Base-by-base conservation (phyloP, 2,888 invertebrate species). In the Oegoconia quadripuncta region DNA sequence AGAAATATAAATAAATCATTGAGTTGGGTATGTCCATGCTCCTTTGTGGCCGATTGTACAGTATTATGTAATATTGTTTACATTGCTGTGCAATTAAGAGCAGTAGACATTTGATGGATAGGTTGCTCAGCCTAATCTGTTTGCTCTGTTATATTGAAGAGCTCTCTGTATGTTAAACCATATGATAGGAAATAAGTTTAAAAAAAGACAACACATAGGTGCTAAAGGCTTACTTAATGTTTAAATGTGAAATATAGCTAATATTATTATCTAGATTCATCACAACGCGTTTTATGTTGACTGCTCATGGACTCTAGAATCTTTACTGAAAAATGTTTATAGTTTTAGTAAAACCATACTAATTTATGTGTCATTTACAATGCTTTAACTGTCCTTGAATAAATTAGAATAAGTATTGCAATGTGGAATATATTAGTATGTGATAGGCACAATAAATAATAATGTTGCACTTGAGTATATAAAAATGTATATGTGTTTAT, bases 201-300 rank as follows among this genome's bases (percentile, higher is more conserved):
- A 29, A 16, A n/a, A 28, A 28, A 28, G 9, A 28, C 28, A 29
- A 29, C 15, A 59, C 38, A 70, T 77, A 80, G 83, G 82, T 83
- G 82, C 83, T 82, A 60, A 71, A 65, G 57, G 74, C 74, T 78
- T 82, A 78, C 79, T 80, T 81, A 81, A 66, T 68, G 51, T 50
- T 50, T 42, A 50, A 51, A 48, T 53, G 41, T 45, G 45, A 47
- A 47, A 16, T 40, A 49, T 49, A 46, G 35, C 18, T 61, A 59
- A 38, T 46, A 48, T 47, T 34, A 68, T 66, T 71, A 70, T 39
- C 67, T 71, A 74, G 42, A 47, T n/a, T 50, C 57, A 66, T 66
- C 59, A 63, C 59, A 66, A 50, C 36, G 52, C 44, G 44, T 44
- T 44, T 50, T 56, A 52, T 44, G 61, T 59, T 63, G 64, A 66